Base-by-base conservation (phyloP, 2,113 vertebrate species). In the Macaca nemestrina region DNA sequence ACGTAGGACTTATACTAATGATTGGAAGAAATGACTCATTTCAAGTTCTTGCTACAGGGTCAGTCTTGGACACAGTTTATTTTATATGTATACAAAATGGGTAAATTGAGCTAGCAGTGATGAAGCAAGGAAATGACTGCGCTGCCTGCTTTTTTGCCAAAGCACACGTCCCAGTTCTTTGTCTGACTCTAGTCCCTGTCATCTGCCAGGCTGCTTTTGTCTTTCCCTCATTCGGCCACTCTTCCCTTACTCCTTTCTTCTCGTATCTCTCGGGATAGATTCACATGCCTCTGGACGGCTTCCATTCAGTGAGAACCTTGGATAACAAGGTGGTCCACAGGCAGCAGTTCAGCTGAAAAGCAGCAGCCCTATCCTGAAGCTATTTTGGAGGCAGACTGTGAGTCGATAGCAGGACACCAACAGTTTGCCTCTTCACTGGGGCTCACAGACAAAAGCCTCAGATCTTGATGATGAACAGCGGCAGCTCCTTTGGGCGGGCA, bases 401-500 rank as follows among this genome's bases (percentile, higher is more conserved):
- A 22, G 50, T 57, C 45, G n/a, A n/a, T 12, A 67, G 83, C 43
- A 91, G 88, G 76, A 93, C 68, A 68, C 86, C 92, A 95, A 94
- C 76, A 95, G 83, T 61, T 94, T 84, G 59, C 59, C 75, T 96
- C 94, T 83, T 89, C 40, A 13, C 7, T 0, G 3, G 2, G 93
- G 30, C 55, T 95, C 13, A 25, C 18, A 45, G 55, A 97, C 76
- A 95, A 9, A 97, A 96, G 89, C 92, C 96, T 97, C 91, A 88
- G 68, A 86, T 86, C 80, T 92, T 85, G 32, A 81, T 6, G 23
- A 48, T 84, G 61, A 84, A 55, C 55, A 59, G 32, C 83, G 75
- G 64, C 80, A 43, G 59, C 84, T 93, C 13, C 94, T 97, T 38
- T 35, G 57, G 94, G 84, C n/a, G 20, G 59, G 67, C 0, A 0